These are phyloP conservation scores for Scaptomyza parva DNA, from an alignment of 2,888 invertebrate genomes.

Conservation along the genomic window DNA sequence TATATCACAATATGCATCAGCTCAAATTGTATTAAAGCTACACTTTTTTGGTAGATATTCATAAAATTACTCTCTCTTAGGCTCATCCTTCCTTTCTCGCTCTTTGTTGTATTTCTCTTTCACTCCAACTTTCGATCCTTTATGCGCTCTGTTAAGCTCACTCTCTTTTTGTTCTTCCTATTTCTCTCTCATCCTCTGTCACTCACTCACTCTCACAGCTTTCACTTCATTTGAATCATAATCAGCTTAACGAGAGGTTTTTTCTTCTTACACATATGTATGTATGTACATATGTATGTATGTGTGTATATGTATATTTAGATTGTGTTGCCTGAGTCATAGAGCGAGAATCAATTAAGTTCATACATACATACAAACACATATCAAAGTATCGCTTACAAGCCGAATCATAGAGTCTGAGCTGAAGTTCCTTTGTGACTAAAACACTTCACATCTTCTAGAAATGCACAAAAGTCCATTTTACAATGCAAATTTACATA, in stretches of 20 bases:
- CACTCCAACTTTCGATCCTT: too few relatives aligned
- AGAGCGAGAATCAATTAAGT: too few relatives aligned
- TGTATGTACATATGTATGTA: not conserved
- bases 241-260: conserved; percentile 8
- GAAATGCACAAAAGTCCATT: too few relatives aligned
- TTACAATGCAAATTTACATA: too few relatives aligned
- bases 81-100: too few relatives aligned
- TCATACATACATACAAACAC: too few relatives aligned
- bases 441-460: not conserved
- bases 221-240: conserved; percentile 30
- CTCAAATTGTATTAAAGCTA: too few relatives aligned
- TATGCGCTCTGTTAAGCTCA: too few relatives aligned
- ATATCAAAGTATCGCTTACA: conserved; percentile 19
- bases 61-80: too few relatives aligned
- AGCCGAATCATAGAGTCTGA: not conserved
- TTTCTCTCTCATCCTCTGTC: not conserved
- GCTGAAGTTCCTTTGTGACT: not conserved
- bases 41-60: too few relatives aligned
- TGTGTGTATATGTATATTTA: not conserved
- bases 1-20: not conserved
- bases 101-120: too few relatives aligned
- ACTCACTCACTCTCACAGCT: too few relatives aligned
- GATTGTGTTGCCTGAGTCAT: not conserved
- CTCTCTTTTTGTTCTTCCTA: not conserved
- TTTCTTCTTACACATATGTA: not conserved